These are phyloP conservation scores for Hucho hucho DNA, from an alignment of 2,113 vertebrate genomes.

Conservation along the genomic window DNA sequence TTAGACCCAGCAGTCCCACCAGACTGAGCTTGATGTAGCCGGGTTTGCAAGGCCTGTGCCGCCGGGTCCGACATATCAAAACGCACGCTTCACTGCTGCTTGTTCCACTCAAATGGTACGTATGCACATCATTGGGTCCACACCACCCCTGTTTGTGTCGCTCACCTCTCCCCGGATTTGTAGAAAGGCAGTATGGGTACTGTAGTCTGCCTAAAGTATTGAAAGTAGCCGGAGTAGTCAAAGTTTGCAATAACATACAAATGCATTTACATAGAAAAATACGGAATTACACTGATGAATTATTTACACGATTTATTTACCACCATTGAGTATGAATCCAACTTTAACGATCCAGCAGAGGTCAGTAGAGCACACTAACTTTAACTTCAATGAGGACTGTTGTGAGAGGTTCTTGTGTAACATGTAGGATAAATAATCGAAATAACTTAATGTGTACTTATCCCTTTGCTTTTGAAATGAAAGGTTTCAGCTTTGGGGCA, in stretches of 20 bases:
- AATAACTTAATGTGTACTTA: background rate
- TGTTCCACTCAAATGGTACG: constrained; percentile 26
- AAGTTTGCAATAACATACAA: too few relatives aligned
- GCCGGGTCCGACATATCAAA: constrained; percentile 79
- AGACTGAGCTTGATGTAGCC: constrained; percentile 73
- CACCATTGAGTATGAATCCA: too few relatives aligned
- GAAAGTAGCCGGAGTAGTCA: too few relatives aligned
- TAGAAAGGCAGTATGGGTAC: constrained; percentile 32
- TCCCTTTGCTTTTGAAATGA: background rate
- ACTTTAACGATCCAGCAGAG: background rate
- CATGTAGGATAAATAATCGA: background rate
- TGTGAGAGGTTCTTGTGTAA: background rate
- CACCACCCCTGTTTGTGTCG: background rate
- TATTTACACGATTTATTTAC: too few relatives aligned
- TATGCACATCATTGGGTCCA: too few relatives aligned
- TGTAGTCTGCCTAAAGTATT: constrained; percentile 10
- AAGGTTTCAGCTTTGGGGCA: background rate
- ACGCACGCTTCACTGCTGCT: constrained; percentile 44
- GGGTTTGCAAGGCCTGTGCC: constrained; percentile 76
- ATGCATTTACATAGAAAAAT: too few relatives aligned
- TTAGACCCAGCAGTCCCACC: constrained; percentile 70
- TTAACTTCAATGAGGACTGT: background rate
- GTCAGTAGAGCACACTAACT: background rate
- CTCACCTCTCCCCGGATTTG: background rate
- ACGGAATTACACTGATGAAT: too few relatives aligned